phyloP scores from a whole-genome alignment of 2,113 vertebrate genomes.

The Monopterus albus region DNA sequence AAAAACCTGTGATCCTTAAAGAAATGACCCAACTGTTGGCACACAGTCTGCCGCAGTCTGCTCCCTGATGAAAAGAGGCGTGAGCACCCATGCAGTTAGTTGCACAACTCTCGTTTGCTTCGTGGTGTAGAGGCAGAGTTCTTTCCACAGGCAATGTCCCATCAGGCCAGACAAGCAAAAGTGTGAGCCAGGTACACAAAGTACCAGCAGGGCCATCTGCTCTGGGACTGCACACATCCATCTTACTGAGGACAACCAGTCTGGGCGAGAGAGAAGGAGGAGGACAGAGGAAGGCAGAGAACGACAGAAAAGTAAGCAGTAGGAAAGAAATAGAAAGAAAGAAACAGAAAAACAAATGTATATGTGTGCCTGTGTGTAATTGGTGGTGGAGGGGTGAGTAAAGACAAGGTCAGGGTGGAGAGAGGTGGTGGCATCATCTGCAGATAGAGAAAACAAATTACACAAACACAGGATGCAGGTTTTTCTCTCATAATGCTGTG shows the following conservation, averaged over 20 bases:
- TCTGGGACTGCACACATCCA: slow-evolving; percentile 77
- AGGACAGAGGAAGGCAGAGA: background rate
- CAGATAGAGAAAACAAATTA: slow-evolving; percentile 26
- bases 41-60: slow-evolving; percentile 31
- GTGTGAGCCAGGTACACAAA: slow-evolving; percentile 70
- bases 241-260: slow-evolving; percentile 74
- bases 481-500: background rate
- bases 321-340: background rate
- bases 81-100: slow-evolving; percentile 65
- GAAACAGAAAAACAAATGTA: slow-evolving; percentile 15
- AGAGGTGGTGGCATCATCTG: slow-evolving; percentile 38
- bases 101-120: slow-evolving; percentile 55
- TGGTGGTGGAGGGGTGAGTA: background rate
- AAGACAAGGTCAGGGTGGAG: slow-evolving; percentile 30
- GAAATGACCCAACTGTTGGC: slow-evolving; percentile 50
- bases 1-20: slow-evolving; percentile 33
- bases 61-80: slow-evolving; percentile 24
- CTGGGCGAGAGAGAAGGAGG: slow-evolving; percentile 6
- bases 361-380: background rate
- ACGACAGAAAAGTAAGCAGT: slow-evolving; percentile 17
- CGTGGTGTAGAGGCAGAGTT: slow-evolving; percentile 44
- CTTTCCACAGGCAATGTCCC: slow-evolving; percentile 70
- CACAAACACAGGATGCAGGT: background rate
- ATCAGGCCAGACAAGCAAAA: slow-evolving; percentile 74
- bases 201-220: slow-evolving; percentile 79